Conservation (phyloP, 2,797 vertebrate species). For the Coregonus suidteri region DNA sequence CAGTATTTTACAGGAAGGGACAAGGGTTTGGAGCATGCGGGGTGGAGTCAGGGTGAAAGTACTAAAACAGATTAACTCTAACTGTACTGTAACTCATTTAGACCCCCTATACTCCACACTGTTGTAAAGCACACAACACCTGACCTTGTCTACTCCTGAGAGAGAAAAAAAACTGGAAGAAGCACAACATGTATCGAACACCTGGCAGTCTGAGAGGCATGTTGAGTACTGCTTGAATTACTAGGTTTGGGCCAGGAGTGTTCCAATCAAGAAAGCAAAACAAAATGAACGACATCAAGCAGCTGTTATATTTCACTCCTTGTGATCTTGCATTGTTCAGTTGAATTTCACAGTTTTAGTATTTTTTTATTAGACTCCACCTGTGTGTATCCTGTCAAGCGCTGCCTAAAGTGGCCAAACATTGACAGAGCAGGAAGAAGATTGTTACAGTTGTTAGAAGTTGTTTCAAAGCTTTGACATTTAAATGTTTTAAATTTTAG, state of each 20-base stretch:
- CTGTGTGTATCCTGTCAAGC: slow-evolving; percentile 1
- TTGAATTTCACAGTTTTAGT: neutral
- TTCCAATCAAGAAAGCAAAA: neutral
- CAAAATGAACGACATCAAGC: slow-evolving; percentile 9
- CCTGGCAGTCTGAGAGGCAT: neutral
- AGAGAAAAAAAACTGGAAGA: neutral
- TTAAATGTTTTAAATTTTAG: too few relatives aligned
- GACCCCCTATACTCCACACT: neutral
- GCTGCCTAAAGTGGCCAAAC: neutral
- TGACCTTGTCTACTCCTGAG: slow-evolving; percentile 15
- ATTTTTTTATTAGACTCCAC: neutral
- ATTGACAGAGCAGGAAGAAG: neutral
- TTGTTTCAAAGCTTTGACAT: neutral
- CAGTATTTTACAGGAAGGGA: slow-evolving; percentile 3
- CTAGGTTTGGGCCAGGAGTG: neutral
- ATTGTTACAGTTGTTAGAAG: neutral
- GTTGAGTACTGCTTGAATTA: neutral
- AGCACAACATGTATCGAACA: neutral
- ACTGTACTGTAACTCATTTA: too few relatives aligned
- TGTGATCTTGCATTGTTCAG: neutral
- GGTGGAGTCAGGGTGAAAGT: neutral
- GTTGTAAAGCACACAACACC: neutral
- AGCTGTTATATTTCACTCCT: neutral
- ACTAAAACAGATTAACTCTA: slow-evolving; percentile 7
- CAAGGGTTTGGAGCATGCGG: neutral